Evolutionary conservation across 2,888 invertebrate species (phyloP), one percentile per base, ranked within the genome.

Genomic region (Melitaea athalia): DNA sequence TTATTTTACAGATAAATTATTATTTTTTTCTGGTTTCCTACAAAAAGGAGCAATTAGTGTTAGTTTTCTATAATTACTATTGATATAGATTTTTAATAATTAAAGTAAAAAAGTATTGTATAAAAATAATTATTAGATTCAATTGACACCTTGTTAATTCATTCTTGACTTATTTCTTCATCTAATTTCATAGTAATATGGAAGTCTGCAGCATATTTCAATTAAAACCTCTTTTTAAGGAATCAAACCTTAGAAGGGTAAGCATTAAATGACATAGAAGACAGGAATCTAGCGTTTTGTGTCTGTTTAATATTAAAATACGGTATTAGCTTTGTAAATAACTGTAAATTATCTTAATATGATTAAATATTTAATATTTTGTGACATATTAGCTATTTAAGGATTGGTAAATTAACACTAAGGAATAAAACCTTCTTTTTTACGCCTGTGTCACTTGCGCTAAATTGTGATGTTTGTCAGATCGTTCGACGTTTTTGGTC

Each of bases 161-260:
- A 33, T 53, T 45, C 52, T 45, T 59, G 47, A 52, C 11, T 47
- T 53, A 59, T 38, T 52, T 42, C 50, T 43, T 17, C 38, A 49
- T 31, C 15, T 45, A 52, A 64, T 63, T 68, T 68, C 38, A 63
- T 17, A 53, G 59, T 45, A 11, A 55, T 53, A 68, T 53, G 59
- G 33, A 52, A 6, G 15, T 55, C 33, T 1, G 24, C 43, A 43
- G 59, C 60, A 60, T 68, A 47, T 64, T 60, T 68, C 64, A 64
- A 68, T 68, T 68, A 68, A 64, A 68, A 68, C 55, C 42, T 64
- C 68, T 68, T 42, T 61, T 64, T 68, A 68, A 33, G 68, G 68
- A 33, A 15, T 45, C 15, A n/a, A 31, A 12, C 47, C 53, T 24
- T 52, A 60, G 24, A 38, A 42, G 6, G 52, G 15, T 49, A 14